These are phyloP conservation scores for Chaetops frenatus DNA, from an alignment of 2,113 vertebrate species.

Conservation along the genomic window DNA sequence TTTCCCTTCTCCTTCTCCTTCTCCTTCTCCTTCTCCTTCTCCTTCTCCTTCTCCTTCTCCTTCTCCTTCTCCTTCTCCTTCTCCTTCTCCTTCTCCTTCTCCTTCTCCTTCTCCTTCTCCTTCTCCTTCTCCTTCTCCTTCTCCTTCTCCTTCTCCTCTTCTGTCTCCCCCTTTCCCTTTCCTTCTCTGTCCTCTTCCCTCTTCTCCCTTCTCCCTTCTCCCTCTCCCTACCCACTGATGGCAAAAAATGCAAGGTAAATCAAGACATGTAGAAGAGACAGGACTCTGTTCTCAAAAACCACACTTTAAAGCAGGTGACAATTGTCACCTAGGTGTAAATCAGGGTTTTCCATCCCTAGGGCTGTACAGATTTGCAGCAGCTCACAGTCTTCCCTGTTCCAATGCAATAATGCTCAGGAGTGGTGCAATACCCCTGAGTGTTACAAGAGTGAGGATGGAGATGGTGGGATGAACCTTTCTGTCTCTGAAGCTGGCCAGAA, in stretches of 20 bases:
- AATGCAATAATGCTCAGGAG: not conserved
- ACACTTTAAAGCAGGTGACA: not conserved
- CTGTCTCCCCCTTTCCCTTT: rapidly evolving
- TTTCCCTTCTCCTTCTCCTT: no score
- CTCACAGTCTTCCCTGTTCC: not conserved
- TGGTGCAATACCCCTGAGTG: not conserved
- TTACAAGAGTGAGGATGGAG: rapidly evolving
- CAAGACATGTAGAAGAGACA: not conserved
- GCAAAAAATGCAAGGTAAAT: not conserved
- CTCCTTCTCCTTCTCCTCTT: no score
- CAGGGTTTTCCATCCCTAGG: not conserved
- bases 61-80: no score
- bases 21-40: rapidly evolving
- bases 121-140: not conserved
- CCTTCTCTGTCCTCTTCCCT: not conserved
- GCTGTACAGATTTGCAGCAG: not conserved
- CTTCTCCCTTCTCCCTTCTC: no score
- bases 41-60: not conserved
- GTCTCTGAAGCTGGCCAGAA: not conserved
- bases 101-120: not conserved
- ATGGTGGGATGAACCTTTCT: not conserved
- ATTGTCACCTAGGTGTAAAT: not conserved
- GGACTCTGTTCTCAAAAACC: not conserved
- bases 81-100: not conserved
- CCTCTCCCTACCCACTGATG: not conserved